Conservation (phyloP, 2,888 invertebrate genomes). For the Netelia inedita region DNA sequence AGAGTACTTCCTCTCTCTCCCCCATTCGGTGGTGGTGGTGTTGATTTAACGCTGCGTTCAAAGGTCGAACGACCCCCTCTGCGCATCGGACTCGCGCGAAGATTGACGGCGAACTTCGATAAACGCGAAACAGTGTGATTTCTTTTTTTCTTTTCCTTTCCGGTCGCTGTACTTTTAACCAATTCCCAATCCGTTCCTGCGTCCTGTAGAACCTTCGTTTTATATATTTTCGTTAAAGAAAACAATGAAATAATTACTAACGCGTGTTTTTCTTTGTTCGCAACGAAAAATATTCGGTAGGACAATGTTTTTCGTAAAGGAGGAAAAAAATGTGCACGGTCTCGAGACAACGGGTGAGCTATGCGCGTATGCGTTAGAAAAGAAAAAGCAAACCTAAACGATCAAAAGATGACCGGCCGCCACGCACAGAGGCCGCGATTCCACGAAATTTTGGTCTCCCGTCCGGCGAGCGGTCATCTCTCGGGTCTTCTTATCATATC, state of each 20-base stretch:
- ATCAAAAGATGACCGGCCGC: conserved; percentile 55
- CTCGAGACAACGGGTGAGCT: background rate
- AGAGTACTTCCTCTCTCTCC: conserved; percentile 44
- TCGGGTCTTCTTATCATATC: conserved; percentile 59
- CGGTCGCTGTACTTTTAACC: conserved; percentile 22
- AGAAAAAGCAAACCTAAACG: conserved; percentile 29
- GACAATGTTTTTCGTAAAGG: background rate
- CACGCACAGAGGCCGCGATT: conserved; percentile 20
- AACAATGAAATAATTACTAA: too few species aligned
- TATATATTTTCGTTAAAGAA: too few species aligned
- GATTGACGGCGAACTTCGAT: conserved; percentile 61
- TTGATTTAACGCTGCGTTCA: conserved; percentile 83
- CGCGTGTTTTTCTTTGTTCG: too few species aligned
- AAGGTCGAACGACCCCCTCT: conserved; percentile 76
- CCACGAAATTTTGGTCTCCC: conserved; percentile 48
- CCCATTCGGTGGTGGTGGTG: conserved; percentile 66
- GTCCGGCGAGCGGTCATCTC: conserved; percentile 40
- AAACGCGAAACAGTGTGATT: conserved; percentile 23
- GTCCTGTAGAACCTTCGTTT: too few species aligned
- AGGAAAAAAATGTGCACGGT: background rate
- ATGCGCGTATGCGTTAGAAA: conserved; percentile 64
- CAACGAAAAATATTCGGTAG: too few species aligned
- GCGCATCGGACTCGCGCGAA: conserved; percentile 56
- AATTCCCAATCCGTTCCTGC: background rate
- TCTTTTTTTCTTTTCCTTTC: conserved; percentile 48